phyloP scores from a whole-genome alignment of 1,140 invertebrate genomes.

The Portunus trituberculatus region DNA sequence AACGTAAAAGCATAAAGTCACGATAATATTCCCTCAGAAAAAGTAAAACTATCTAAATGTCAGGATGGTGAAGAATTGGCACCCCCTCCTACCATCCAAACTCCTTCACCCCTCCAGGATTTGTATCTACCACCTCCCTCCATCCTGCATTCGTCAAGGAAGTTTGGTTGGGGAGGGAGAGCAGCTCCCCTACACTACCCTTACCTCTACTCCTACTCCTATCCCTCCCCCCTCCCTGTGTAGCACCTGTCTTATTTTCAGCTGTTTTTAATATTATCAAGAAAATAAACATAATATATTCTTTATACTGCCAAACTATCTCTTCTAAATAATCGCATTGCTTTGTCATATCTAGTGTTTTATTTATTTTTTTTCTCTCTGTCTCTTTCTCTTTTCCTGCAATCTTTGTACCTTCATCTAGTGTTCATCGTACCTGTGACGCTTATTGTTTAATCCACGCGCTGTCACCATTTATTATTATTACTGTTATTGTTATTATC shows the following conservation, averaged over 20 bases:
- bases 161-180: not conserved
- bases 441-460: no score
- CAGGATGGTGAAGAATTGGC: not conserved
- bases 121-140: not conserved
- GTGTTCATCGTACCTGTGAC: no score
- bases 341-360: not conserved
- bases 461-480: no score
- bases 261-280: not conserved
- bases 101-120: conserved; percentile 58
- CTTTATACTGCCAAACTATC: not conserved
- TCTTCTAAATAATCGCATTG: not conserved
- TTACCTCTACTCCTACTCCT: not conserved
- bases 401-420: no score
- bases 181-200: not conserved
- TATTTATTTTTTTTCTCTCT: not conserved
- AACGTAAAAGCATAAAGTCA: not conserved
- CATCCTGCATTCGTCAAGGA: conserved; percentile 59
- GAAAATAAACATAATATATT: not conserved
- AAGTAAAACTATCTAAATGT: not conserved
- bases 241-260: not conserved
- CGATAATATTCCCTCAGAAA: not conserved
- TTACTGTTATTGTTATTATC: not conserved
- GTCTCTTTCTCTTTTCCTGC: not conserved
- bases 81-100: not conserved
- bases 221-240: not conserved